phyloP scores from a whole-genome alignment of 2,888 invertebrate genomes.

The Neuroscelio doddi region DNA sequence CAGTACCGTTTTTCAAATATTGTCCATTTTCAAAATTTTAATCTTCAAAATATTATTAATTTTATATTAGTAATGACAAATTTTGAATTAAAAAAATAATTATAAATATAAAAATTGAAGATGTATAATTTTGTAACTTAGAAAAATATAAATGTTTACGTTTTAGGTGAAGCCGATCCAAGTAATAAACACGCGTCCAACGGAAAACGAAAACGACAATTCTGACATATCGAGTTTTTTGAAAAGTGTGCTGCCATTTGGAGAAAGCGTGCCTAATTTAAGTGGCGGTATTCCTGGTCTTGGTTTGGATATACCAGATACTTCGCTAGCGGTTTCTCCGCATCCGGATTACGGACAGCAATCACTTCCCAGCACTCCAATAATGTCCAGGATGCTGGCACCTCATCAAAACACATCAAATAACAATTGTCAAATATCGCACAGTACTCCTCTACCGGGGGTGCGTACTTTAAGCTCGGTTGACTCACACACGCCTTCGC shows the following conservation, averaged over 20 bases:
- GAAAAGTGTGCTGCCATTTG: slow-evolving; percentile 74
- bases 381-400: slow-evolving; percentile 55
- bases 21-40: no score
- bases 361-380: slow-evolving; percentile 57
- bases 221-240: slow-evolving; percentile 76
- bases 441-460: slow-evolving; percentile 66
- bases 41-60: no score
- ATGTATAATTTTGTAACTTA: neutral
- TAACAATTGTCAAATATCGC: slow-evolving; percentile 61
- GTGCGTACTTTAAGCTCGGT: slow-evolving; percentile 59
- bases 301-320: slow-evolving; percentile 62
- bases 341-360: slow-evolving; percentile 64
- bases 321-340: slow-evolving; percentile 51
- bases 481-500: slow-evolving; percentile 66
- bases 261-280: slow-evolving; percentile 61
- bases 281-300: slow-evolving; percentile 66
- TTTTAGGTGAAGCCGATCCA: slow-evolving; percentile 74
- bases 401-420: slow-evolving; percentile 50
- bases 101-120: neutral
- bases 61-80: no score
- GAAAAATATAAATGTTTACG: slow-evolving; percentile 8
- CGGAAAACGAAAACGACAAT: slow-evolving; percentile 63
- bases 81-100: neutral
- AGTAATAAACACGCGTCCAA: slow-evolving; percentile 75
- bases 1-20: no score